Conservation (phyloP, 2,797 vertebrate genomes). For the Macropodus opercularis region DNA sequence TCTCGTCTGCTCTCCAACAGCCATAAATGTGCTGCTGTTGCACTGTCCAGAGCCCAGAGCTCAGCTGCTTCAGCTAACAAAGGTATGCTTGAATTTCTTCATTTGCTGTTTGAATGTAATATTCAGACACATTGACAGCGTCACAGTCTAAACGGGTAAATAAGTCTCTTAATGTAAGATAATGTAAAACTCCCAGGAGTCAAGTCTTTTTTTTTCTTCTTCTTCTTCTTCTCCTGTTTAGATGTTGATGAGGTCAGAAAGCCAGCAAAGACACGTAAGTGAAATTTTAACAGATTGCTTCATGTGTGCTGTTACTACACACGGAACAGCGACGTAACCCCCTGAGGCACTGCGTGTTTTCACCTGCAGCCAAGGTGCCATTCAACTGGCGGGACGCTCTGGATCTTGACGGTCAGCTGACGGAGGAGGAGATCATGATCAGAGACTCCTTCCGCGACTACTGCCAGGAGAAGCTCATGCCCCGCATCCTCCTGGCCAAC, state of each 20-base stretch:
- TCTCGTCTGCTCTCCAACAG: slow-evolving; percentile 69
- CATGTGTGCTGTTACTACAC: slow-evolving; percentile 1
- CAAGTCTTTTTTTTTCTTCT: no score
- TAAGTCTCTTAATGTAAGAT: not conserved
- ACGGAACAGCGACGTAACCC: slow-evolving; percentile 43
- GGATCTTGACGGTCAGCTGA: slow-evolving; percentile 85
- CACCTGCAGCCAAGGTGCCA: slow-evolving; percentile 72
- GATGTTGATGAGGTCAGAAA: slow-evolving; percentile 67
- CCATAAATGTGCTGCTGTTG: slow-evolving; percentile 60
- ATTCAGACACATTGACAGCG: no score
- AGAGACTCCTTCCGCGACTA: slow-evolving; percentile 87
- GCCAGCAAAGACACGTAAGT: slow-evolving; percentile 55
- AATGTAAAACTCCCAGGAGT: no score
- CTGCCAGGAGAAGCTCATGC: slow-evolving; percentile 91
- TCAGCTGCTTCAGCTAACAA: slow-evolving; percentile 55
- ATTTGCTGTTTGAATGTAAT: not conserved
- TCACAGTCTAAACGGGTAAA: not conserved
- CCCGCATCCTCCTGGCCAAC: slow-evolving; percentile 88
- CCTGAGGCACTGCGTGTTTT: slow-evolving; percentile 13
- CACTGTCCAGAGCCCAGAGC: slow-evolving; percentile 72
- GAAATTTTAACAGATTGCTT: not conserved
- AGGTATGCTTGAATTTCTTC: slow-evolving; percentile 42
- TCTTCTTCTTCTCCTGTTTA: slow-evolving; percentile 28
- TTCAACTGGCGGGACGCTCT: slow-evolving; percentile 89
- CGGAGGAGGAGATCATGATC: slow-evolving; percentile 91